Conservation (phyloP, 1,140 invertebrate species). For the Hylyphantes graminicola region DNA sequence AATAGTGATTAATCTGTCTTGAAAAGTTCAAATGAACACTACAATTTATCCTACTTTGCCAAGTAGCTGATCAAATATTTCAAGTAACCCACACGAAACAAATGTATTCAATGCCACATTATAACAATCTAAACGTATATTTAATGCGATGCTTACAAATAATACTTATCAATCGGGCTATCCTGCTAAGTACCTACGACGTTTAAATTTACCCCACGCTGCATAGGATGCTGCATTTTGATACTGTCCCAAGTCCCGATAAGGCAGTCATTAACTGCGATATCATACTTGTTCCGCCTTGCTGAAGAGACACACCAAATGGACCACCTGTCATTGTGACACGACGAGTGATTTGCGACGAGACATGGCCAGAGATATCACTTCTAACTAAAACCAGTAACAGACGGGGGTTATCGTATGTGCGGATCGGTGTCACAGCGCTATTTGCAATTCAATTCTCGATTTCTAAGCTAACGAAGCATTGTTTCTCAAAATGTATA, state of each 20-base stretch:
- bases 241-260: constrained; percentile 21
- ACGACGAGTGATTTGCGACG: constrained; percentile 43
- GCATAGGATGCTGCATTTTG: constrained; percentile 16
- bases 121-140: too few species aligned
- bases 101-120: too few species aligned
- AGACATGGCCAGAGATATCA: constrained; percentile 25
- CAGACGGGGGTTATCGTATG: constrained; percentile 16
- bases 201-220: too few species aligned
- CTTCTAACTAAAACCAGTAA: constrained; percentile 27
- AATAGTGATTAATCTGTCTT: too few species aligned
- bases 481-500: constrained; percentile 37
- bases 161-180: too few species aligned
- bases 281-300: constrained; percentile 24
- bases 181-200: too few species aligned
- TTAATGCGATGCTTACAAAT: too few species aligned
- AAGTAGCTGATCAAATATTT: too few species aligned
- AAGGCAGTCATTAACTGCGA: constrained; percentile 33
- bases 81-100: too few species aligned
- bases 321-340: constrained; percentile 45
- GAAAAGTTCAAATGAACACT: too few species aligned
- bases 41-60: too few species aligned
- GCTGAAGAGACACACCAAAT: constrained; percentile 42
- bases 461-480: constrained; percentile 48
- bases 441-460: constrained; percentile 51
- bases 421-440: constrained; percentile 8